These are phyloP conservation scores for Sarcophilus harrisii DNA, from an alignment of 2,797 vertebrate genomes.

Conservation along the genomic window DNA sequence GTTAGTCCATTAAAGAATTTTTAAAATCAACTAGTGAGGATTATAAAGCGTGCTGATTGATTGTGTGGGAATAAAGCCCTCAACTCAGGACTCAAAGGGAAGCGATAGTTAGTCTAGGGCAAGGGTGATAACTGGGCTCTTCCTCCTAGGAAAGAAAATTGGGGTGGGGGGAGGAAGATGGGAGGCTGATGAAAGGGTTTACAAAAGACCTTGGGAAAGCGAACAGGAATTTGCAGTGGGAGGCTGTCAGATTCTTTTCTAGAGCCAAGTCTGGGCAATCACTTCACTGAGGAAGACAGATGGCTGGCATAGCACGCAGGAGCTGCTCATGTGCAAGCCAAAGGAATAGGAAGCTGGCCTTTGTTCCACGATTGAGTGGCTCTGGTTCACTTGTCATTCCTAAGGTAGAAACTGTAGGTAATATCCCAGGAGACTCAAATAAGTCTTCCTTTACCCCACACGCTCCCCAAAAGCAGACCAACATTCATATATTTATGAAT, in stretches of 20 bases:
- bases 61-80: not conserved
- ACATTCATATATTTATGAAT: not conserved
- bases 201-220: not conserved
- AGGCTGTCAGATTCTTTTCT: not conserved
- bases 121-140: not conserved
- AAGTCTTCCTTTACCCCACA: not conserved
- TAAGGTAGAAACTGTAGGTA: not conserved
- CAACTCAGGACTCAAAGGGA: not conserved
- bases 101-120: not conserved
- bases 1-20: not conserved
- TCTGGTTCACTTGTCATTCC: not conserved
- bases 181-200: not conserved
- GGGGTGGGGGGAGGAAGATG: not conserved
- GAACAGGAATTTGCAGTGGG: not conserved
- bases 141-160: not conserved
- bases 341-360: not conserved
- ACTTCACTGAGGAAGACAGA: not conserved
- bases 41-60: not conserved
- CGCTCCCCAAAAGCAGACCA: not conserved
- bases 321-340: not conserved
- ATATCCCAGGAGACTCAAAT: not conserved
- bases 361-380: not conserved
- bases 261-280: not conserved
- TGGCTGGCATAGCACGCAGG: not conserved
- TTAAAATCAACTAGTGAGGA: not conserved